A percentile compares a stretch with the other conserved stretches of the same genome.
Conservation (phyloP, 2,888 invertebrate species). For the Leucophenga montana region DNA sequence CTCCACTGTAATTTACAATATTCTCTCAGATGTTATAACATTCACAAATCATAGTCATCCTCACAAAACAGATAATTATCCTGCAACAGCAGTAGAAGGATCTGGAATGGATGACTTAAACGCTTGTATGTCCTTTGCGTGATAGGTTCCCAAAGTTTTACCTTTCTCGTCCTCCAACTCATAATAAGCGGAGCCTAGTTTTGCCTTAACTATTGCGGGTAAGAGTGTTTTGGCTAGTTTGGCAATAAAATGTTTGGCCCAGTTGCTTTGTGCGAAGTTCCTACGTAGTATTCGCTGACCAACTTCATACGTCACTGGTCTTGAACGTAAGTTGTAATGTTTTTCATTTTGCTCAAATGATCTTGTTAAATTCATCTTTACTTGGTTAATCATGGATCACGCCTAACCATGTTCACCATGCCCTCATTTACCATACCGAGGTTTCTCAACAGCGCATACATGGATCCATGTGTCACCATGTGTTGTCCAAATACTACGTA, state of each 20-base stretch:
- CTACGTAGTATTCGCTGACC: neutral
- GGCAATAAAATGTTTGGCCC: neutral
- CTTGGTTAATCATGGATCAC: neutral
- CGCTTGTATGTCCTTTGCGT: constrained; percentile 11
- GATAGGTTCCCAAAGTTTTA: neutral
- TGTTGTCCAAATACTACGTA: constrained; percentile 9
- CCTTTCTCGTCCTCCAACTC: neutral
- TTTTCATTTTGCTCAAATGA: neutral
- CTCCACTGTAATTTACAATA: no score
- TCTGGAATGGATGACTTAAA: no score
- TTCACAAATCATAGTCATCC: no score
- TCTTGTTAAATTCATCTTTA: no score
- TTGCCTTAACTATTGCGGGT: neutral
- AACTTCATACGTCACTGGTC: neutral
- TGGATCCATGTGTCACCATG: constrained; percentile 1
- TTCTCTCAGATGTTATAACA: no score
- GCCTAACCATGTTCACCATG: no score
- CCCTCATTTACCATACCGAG: no score
- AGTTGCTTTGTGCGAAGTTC: neutral
- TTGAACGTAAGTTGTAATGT: neutral
- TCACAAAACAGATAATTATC: no score
- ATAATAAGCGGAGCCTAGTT: neutral
- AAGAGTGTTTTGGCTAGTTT: neutral
- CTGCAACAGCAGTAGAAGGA: no score
- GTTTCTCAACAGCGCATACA: neutral